Base-by-base conservation (phyloP, 2,797 vertebrate genomes). In the Sebastes reedi region DNA sequence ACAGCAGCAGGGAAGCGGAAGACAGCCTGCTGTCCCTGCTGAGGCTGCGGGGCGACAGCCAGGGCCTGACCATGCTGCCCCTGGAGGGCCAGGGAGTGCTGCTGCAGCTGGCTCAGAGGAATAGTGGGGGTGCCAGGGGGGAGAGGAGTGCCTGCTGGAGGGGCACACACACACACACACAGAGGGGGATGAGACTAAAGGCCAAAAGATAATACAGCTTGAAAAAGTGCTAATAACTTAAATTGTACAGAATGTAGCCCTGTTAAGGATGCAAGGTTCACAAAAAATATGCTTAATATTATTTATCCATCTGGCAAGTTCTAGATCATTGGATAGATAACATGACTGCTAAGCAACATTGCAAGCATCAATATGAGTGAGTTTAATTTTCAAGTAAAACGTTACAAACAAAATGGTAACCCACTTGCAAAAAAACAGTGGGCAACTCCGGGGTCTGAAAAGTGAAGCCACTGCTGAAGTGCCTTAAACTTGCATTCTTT, bases 61-160 rank as follows among this genome's bases (percentile, higher is more conserved):
- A 83, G 75, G 55, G 92, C 69, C 91, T 94, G 95, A 87, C 95
- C 94, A 84, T 95, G 95, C 94, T 96, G 96, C 83, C 94, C 95
- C 94, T 95, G 91, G 77, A 96, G 94, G 92, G 96, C 92, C 91
- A 96, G 94, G 73, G 95, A 92, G 83, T 95, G 96, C 12, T 94
- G 94, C 83, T 97, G 96, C 92, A 96, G 95, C 92, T 96, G 96
- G 92, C 95, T 88, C 88, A 97, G 89, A 83, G 96, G 94, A 94
- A 97, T 93, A 95, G 95, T 87, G 87, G 97, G 94, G 88, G 94
- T 95, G 88, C 96, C 96, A 0, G 90, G 90, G 88, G 95, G 96
- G 76, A 97, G 93, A 86, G 96, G 79, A 88, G 95, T 94, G 92
- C 95, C 96, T 96, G 95, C 91, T 91, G 14, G 89, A 79, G 93